Conservation (phyloP, 2,888 invertebrate genomes). For the Macrophya alboannulata region DNA sequence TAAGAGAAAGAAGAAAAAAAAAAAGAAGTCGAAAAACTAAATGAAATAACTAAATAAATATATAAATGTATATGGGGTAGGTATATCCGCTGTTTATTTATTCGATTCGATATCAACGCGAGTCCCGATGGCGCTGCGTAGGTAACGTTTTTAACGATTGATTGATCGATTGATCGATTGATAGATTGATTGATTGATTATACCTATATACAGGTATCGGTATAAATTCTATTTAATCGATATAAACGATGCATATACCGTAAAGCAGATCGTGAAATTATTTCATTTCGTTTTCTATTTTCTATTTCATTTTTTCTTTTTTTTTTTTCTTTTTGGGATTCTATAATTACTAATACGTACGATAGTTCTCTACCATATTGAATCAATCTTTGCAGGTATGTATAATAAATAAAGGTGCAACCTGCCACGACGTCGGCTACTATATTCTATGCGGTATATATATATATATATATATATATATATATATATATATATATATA, state of each 20-base stretch:
- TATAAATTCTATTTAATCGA: background rate
- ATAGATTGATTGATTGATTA: background rate
- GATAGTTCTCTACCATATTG: background rate
- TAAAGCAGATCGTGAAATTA: background rate
- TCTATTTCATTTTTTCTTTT: background rate
- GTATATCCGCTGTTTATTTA: background rate
- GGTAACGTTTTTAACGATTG: conserved; percentile 16
- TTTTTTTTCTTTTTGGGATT: background rate
- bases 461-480: background rate
- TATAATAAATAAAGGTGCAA: background rate
- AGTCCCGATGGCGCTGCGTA: background rate
- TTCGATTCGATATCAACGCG: conserved; percentile 8
- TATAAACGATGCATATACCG: background rate
- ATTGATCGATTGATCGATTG: background rate
- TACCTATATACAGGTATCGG: background rate
- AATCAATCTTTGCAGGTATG: background rate
- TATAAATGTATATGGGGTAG: background rate
- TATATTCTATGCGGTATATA: background rate
- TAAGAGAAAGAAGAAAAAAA: background rate
- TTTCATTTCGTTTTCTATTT: background rate
- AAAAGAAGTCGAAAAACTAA: background rate
- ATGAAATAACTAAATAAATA: background rate
- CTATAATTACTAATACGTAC: background rate
- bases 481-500: too few species aligned
- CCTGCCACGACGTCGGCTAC: conserved; percentile 40